Evolutionary conservation across 2,888 invertebrate species (phyloP).

Genomic region (Emmelina monodactyla): DNA sequence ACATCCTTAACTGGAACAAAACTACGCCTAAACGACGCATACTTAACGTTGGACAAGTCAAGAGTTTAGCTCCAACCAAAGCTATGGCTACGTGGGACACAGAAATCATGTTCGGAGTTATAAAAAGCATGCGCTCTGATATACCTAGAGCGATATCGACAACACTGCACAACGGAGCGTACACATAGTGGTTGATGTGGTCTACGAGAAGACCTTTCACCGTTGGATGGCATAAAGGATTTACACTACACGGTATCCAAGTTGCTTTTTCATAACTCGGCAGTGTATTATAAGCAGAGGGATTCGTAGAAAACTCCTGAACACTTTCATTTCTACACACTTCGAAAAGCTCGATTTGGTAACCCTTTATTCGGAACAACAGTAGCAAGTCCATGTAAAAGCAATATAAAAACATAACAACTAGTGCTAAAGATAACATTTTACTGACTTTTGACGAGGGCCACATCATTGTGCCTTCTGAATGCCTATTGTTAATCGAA

Average conservation of each 20-base stretch:
- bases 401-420: constrained; percentile 69
- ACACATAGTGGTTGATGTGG: constrained; percentile 83
- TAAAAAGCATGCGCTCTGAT: constrained; percentile 62
- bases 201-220: constrained; percentile 85
- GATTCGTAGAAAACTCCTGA: constrained; percentile 38
- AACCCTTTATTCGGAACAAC: constrained; percentile 75
- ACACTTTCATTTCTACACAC: constrained; percentile 14
- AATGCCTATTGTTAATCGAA: no score
- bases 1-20: constrained; percentile 81
- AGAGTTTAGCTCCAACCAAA: constrained; percentile 74
- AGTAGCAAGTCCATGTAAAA: constrained; percentile 77
- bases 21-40: constrained; percentile 77
- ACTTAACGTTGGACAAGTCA: constrained; percentile 75
- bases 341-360: constrained; percentile 36
- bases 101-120: constrained; percentile 87
- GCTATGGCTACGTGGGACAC: constrained; percentile 81
- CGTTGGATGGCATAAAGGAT: constrained; percentile 81
- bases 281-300: constrained; percentile 20
- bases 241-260: constrained; percentile 74
- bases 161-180: constrained; percentile 79
- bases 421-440: constrained; percentile 66
- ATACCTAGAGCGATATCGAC: constrained; percentile 73
- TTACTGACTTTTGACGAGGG: constrained; percentile 78
- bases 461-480: constrained; percentile 76
- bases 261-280: constrained; percentile 57